A percentile compares a stretch with the other conserved stretches of the same genome.
Conservation (phyloP, 2,797 vertebrate genomes). For the Amphiprion clarkii region DNA sequence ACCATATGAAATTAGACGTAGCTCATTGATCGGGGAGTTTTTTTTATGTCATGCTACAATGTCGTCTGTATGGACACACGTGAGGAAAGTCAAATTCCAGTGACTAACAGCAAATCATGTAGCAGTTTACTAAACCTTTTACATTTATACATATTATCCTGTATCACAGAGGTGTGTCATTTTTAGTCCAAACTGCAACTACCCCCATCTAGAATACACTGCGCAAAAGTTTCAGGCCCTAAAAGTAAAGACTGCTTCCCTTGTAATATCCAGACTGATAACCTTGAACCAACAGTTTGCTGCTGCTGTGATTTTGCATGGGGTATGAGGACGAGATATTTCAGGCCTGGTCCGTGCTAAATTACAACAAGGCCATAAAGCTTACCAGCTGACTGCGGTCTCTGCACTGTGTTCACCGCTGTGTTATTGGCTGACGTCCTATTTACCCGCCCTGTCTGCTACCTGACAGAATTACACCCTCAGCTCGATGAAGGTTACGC, state of each 20-base stretch:
- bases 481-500: conserved; percentile 61
- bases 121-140: no score
- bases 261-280: conserved; percentile 8
- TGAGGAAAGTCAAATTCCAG: no score
- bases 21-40: not conserved
- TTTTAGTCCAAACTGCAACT: no score
- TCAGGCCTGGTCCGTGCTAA: conserved; percentile 36
- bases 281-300: conserved; percentile 31
- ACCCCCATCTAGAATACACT: not conserved
- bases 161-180: no score
- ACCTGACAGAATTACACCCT: conserved; percentile 70
- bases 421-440: conserved; percentile 48
- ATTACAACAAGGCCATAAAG: conserved; percentile 55
- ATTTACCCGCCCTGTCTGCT: conserved; percentile 52
- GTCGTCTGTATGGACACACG: no score
- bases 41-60: no score
- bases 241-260: not conserved
- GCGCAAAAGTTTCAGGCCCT: not conserved
- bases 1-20: not conserved
- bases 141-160: no score
- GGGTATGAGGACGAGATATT: conserved; percentile 27
- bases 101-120: no score
- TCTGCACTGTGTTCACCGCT: conserved; percentile 32
- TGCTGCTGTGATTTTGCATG: conserved; percentile 24
- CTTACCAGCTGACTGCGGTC: conserved; percentile 14